These are phyloP conservation scores for Anas platyrhynchos DNA, from an alignment of 2,113 vertebrate genomes.

Conservation along the genomic window DNA sequence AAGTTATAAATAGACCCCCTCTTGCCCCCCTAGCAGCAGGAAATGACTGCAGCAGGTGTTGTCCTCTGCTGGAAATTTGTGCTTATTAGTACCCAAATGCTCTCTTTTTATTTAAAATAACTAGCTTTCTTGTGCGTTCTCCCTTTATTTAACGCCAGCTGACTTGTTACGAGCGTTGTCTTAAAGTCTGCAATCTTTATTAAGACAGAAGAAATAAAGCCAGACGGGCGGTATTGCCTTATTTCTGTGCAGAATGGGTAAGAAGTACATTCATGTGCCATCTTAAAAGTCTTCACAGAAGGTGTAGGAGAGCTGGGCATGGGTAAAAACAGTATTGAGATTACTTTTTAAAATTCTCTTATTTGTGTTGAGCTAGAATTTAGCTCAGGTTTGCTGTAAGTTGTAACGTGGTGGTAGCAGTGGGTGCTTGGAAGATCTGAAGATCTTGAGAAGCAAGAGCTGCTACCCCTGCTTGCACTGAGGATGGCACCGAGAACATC, in stretches of 20 bases:
- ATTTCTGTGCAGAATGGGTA: neutral
- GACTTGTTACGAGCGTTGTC: neutral
- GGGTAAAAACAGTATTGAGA: neutral
- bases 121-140: neutral
- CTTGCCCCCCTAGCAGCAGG: neutral
- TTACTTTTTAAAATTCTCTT: neutral
- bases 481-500: neutral
- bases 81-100: neutral
- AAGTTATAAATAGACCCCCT: constrained; percentile 45
- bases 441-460: neutral
- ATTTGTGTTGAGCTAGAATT: neutral
- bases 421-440: neutral
- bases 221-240: neutral
- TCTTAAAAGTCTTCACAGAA: neutral
- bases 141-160: neutral
- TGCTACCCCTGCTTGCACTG: neutral
- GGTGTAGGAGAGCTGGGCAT: neutral
- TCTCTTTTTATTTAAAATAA: neutral
- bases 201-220: neutral
- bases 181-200: neutral
- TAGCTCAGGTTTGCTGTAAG: neutral
- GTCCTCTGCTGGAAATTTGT: constrained; percentile 20
- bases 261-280: neutral
- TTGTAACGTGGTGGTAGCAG: neutral
- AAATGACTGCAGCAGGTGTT: constrained; percentile 62